Conservation (phyloP, 2,797 vertebrate genomes). For the Acrossocheilus fasciatus region DNA sequence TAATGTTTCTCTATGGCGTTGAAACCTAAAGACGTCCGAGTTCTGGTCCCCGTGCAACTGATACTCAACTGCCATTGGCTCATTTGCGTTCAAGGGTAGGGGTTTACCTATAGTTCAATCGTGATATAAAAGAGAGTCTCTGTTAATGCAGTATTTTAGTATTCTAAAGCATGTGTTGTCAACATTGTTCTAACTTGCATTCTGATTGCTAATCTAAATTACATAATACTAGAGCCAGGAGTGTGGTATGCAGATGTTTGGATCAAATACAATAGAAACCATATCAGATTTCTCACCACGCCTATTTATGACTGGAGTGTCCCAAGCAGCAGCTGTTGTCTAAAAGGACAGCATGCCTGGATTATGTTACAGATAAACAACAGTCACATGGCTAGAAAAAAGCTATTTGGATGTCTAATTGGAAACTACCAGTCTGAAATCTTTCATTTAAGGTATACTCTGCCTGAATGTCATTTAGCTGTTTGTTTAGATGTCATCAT, state of each 20-base stretch:
- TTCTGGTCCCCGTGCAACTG: no score
- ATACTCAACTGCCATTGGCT: no score
- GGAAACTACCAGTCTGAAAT: slow-evolving; percentile 9
- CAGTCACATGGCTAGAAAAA: slow-evolving; percentile 9
- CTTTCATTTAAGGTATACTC: not conserved
- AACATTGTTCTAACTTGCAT: slow-evolving; percentile 27
- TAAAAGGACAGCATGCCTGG: not conserved
- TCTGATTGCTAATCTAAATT: slow-evolving; percentile 12
- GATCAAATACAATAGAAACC: not conserved
- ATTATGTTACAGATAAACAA: slow-evolving; percentile 6
- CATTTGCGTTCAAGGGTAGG: no score
- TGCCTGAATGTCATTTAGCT: not conserved
- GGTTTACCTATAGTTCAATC: not conserved
- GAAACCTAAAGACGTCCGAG: no score
- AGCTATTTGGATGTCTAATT: not conserved
- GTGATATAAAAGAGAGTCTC: not conserved
- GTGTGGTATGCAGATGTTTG: not conserved
- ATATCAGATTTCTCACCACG: slow-evolving; percentile 17
- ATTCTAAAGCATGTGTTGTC: not conserved
- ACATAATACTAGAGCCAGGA: slow-evolving; percentile 1
- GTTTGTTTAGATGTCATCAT: not conserved
- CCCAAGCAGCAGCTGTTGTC: slow-evolving; percentile 22
- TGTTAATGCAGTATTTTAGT: no score
- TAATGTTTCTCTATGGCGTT: no score
- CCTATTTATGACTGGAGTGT: not conserved